Evolutionary conservation across 2,113 vertebrate genomes (phyloP).

Genomic region (Mormyrus iriodes): DNA sequence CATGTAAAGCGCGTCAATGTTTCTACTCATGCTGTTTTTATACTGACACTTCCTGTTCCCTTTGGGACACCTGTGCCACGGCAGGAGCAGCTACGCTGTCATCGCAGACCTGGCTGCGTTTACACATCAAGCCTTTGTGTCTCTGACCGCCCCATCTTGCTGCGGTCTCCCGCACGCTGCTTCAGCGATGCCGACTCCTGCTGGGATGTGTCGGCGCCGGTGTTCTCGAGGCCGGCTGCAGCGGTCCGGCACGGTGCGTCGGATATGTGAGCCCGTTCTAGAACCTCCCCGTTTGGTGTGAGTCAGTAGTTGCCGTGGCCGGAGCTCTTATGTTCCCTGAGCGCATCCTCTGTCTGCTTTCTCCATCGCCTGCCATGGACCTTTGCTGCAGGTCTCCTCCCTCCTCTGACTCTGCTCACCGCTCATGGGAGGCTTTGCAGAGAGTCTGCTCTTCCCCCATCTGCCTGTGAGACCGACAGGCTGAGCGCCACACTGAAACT

Average conservation of each 20-base stretch:
- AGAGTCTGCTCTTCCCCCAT: neutral
- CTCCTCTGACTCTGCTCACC: neutral
- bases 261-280: neutral
- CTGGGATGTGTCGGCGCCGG: neutral
- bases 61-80: neutral
- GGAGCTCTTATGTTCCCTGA: neutral
- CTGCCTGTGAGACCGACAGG: neutral
- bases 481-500: neutral
- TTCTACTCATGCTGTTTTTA: constrained; percentile 16
- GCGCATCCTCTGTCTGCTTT: neutral
- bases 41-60: neutral
- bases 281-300: neutral
- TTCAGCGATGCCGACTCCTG: no score
- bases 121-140: neutral
- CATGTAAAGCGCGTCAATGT: neutral
- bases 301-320: neutral
- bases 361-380: neutral
- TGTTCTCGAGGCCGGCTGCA: neutral
- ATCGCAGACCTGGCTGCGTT: neutral
- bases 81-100: neutral
- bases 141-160: neutral
- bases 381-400: neutral
- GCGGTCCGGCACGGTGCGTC: neutral
- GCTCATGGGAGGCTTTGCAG: neutral
- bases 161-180: neutral